Conservation (phyloP, 2,797 vertebrate genomes). For the Caiman crocodilus region DNA sequence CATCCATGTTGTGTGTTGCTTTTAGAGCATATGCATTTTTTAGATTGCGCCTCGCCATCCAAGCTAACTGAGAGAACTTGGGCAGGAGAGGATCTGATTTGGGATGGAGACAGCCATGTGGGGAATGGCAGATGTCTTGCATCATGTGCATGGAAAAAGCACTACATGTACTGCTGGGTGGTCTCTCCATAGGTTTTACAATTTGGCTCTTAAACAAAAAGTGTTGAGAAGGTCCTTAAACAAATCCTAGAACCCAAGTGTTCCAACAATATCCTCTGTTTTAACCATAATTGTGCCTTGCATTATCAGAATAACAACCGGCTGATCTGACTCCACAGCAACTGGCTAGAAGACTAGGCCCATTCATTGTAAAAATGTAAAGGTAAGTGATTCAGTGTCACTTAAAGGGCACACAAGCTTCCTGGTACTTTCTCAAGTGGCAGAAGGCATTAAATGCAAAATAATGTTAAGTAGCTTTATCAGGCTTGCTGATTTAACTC, state of each 20-base stretch:
- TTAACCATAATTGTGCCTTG: no score
- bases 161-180: neutral
- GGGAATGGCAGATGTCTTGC: neutral
- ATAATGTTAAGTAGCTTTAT: neutral
- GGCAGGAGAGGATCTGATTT: neutral
- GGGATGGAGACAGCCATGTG: neutral
- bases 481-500: neutral
- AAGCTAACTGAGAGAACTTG: neutral
- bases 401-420: constrained; percentile 63
- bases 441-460: constrained; percentile 23
- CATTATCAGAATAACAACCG: no score
- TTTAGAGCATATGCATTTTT: no score
- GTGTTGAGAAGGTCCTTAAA: neutral
- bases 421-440: constrained; percentile 53
- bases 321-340: neutral
- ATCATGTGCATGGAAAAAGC: neutral
- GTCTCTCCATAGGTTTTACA: neutral
- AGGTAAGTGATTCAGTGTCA: constrained; percentile 60
- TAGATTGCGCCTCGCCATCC: neutral
- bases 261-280: no score
- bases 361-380: constrained; percentile 48
- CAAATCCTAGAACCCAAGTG: no score
- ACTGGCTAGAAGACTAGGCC: constrained; percentile 57
- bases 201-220: neutral
- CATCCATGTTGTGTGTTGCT: neutral